Evolutionary conservation across 2,113 vertebrate species (phyloP).

Genomic region (Connochaetes taurinus): DNA sequence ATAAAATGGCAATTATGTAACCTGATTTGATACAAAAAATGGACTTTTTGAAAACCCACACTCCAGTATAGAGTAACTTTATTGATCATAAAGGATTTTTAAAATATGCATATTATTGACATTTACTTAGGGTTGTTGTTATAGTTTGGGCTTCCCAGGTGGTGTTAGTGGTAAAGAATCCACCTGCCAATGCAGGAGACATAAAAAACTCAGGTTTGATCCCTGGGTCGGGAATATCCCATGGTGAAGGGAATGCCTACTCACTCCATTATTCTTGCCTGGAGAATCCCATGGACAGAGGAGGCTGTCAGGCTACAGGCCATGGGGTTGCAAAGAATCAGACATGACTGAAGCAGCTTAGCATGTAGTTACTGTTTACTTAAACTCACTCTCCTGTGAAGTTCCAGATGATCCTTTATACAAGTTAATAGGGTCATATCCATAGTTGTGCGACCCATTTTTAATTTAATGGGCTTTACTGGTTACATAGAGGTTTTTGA

Average conservation of each 20-base stretch:
- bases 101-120: background rate
- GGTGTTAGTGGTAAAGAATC: background rate
- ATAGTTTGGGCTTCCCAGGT: background rate
- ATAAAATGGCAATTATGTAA: slow-evolving; percentile 8
- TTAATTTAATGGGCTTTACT: background rate
- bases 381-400: background rate
- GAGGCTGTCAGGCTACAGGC: background rate
- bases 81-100: background rate
- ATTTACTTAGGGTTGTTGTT: background rate
- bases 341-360: background rate
- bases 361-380: background rate
- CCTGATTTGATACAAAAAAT: background rate
- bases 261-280: background rate
- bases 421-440: background rate
- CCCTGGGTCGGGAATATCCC: background rate
- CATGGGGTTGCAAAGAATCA: background rate
- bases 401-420: background rate
- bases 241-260: background rate
- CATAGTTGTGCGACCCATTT: background rate
- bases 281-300: background rate
- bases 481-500: background rate
- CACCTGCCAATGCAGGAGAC: background rate
- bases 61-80: background rate
- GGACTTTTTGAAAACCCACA: background rate
- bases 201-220: background rate